Evolutionary conservation across 2,797 vertebrate species (phyloP), one percentile per base, ranked within the genome.

Genomic region (Coendou prehensilis): DNA sequence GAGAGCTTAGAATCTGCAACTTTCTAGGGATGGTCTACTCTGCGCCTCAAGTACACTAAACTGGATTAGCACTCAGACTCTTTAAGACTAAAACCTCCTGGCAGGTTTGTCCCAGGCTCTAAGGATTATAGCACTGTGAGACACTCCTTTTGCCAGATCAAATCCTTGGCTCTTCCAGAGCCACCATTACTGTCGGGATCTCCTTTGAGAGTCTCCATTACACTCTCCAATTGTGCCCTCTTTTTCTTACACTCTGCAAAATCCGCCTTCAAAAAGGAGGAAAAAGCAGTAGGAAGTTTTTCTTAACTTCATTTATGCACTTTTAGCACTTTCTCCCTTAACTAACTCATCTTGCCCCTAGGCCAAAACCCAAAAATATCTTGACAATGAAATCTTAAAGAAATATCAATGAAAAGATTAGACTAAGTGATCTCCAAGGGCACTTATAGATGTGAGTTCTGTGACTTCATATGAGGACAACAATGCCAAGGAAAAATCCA

Each of bases 291-390:
- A 91, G 81, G 7, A 95, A 97, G 64, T 97, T 97, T 96, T 50
- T 89, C 84, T 87, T 84, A 96, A 91, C 97, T 97, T 97, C 92
- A 79, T 84, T 97, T 97, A 93, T 97, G 97, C 92, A 87, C 37
- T 78, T 87, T 87, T 95, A 89, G 98, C 98, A 97, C 92, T 97
- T 98, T 96, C n/a, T 97, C 18, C 79, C 81, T 85, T 96, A 97
- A 93, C 91, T 97, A 97, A 97, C 71, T 95, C 67, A 78, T 95
- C 94, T 96, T 97, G 97, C 98, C 97, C 97, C 94, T 69, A 69
- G 97, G 96, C 94, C 92, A 78, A 93, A 97, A 91, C 86, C 96
- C 89, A 96, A 98, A 98, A 98, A 98, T 98, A 97, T 85, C 82
- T 95, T 96, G 92, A 87, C 95, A 91, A 93, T 59, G 5, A 97